These are phyloP conservation scores for Eupithecia abbreviata DNA, from an alignment of 2,888 invertebrate genomes.

Conservation along the genomic window DNA sequence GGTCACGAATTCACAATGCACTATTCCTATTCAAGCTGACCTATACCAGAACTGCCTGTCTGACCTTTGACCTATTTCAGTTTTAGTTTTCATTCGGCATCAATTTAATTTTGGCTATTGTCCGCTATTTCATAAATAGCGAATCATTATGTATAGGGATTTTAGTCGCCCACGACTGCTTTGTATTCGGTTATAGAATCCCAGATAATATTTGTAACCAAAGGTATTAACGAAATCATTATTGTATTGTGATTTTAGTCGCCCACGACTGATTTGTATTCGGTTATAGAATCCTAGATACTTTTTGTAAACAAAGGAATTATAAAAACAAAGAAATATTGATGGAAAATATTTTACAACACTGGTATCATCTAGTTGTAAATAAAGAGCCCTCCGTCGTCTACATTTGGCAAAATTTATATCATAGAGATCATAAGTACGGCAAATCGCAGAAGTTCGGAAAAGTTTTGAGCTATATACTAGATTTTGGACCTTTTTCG, in stretches of 20 bases:
- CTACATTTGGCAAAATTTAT: no score
- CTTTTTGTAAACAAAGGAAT: background rate
- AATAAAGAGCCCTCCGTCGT: no score
- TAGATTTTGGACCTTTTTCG: background rate
- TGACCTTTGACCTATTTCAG: background rate
- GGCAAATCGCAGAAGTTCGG: background rate
- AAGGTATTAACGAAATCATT: background rate
- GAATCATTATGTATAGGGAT: background rate
- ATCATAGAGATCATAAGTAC: no score
- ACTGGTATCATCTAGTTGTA: background rate
- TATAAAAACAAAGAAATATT: background rate
- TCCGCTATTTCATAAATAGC: background rate
- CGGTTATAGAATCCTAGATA: background rate
- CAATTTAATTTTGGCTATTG: background rate
- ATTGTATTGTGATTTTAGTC: background rate
- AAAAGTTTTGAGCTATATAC: background rate
- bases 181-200: background rate
- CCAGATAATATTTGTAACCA: background rate
- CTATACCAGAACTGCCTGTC: background rate
- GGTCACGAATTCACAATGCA: background rate
- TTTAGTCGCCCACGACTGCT: background rate
- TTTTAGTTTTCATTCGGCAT: background rate
- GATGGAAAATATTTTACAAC: background rate
- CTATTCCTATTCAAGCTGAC: background rate
- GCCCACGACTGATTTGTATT: background rate